Evolutionary conservation across 2,888 invertebrate species (phyloP).

Genomic region (Unio delphinus): DNA sequence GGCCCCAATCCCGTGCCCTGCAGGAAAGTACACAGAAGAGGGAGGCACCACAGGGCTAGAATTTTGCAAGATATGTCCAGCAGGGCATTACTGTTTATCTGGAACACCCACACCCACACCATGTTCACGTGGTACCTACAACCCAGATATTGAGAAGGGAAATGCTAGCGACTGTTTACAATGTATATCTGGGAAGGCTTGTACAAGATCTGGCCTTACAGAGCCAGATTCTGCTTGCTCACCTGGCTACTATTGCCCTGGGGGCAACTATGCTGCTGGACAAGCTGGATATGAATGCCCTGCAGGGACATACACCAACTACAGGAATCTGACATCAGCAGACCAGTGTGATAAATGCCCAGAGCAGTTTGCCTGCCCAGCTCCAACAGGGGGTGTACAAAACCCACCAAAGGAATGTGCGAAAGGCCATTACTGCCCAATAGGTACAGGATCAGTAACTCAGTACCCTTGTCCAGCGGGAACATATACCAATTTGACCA

Average conservation of each 20-base stretch:
- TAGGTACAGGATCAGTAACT: constrained; percentile 54
- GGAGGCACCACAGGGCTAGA: constrained; percentile 53
- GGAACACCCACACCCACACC: constrained; percentile 53
- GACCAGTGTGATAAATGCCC: constrained; percentile 63
- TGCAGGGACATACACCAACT: constrained; percentile 64
- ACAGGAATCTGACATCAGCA: constrained; percentile 59
- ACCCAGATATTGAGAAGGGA: constrained; percentile 44
- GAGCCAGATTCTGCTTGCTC: constrained; percentile 61
- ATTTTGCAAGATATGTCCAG: constrained; percentile 54
- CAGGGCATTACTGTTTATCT: constrained; percentile 50
- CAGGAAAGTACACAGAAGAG: constrained; percentile 64
- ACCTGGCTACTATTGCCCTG: constrained; percentile 68
- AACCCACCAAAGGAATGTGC: constrained; percentile 65
- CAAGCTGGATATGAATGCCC: constrained; percentile 66
- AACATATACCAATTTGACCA: constrained; percentile 64
- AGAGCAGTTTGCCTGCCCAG: constrained; percentile 52
- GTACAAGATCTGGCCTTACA: constrained; percentile 58
- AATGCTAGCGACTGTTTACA: constrained; percentile 42
- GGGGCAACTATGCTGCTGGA: constrained; percentile 59
- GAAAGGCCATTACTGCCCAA: constrained; percentile 64
- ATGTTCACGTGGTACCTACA: constrained; percentile 64
- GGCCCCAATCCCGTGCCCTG: constrained; percentile 54
- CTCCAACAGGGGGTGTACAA: constrained; percentile 65
- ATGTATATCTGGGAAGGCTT: constrained; percentile 62
- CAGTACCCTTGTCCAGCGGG: constrained; percentile 68